These are phyloP conservation scores for Pongo pygmaeus DNA, from an alignment of 2,113 vertebrate species.

Conservation along the genomic window DNA sequence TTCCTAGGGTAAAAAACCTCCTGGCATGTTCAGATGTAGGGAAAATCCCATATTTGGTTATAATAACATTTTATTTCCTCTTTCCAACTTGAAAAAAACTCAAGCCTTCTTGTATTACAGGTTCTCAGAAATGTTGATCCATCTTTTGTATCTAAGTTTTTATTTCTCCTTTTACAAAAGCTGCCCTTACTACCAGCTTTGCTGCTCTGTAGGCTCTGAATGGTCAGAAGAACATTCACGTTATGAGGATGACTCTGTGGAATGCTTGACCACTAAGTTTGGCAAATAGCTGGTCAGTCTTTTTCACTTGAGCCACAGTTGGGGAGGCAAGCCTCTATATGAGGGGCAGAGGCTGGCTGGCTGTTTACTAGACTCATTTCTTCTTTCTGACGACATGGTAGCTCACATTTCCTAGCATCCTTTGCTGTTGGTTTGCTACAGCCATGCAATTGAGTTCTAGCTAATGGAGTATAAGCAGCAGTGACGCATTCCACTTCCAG, in stretches of 20 bases:
- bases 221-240: background rate
- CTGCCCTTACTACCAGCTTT: background rate
- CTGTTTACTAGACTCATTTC: background rate
- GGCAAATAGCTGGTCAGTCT: background rate
- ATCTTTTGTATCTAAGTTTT: background rate
- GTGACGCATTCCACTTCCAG: background rate
- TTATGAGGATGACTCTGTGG: background rate
- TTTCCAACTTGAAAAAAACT: background rate
- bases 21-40: background rate
- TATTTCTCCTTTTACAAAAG: background rate
- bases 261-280: background rate
- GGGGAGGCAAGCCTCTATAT: background rate
- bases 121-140: background rate
- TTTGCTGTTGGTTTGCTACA: background rate
- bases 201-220: no score
- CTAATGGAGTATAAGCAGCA: background rate
- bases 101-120: background rate
- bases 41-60: background rate
- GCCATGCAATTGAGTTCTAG: background rate
- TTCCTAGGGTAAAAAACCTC: background rate
- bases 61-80: background rate
- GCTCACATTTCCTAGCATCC: background rate
- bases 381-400: background rate
- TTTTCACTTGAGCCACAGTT: no score
- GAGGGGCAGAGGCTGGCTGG: background rate